Evolutionary conservation across 2,888 invertebrate species (phyloP).

Genomic region (Nemotelus pantherinus): DNA sequence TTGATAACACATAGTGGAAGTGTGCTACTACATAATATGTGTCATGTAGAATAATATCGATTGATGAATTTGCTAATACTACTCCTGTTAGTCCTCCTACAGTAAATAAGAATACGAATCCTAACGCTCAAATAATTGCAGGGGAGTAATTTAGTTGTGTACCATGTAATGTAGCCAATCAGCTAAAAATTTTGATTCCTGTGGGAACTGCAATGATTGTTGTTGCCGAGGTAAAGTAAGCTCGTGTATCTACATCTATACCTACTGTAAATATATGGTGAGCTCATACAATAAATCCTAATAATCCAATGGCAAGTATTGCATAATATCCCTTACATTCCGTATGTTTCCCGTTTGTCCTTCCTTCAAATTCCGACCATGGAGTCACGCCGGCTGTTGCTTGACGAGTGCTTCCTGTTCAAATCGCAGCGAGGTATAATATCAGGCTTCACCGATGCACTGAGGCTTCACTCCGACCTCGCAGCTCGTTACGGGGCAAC

Average conservation of each 20-base stretch:
- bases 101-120: constrained; percentile 82
- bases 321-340: constrained; percentile 61
- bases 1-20: constrained; percentile 83
- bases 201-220: constrained; percentile 89
- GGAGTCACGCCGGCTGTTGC: too few species aligned
- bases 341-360: too few species aligned
- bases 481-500: too few species aligned
- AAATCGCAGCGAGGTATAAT: too few species aligned
- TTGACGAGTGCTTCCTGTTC: too few species aligned
- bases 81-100: constrained; percentile 77
- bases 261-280: constrained; percentile 89
- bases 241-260: constrained; percentile 84
- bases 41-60: constrained; percentile 82
- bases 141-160: constrained; percentile 70
- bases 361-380: too few species aligned
- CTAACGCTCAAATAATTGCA: constrained; percentile 73
- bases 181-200: constrained; percentile 85
- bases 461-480: too few species aligned
- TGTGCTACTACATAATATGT: constrained; percentile 88
- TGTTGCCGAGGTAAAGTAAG: constrained; percentile 84
- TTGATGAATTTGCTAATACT: constrained; percentile 75
- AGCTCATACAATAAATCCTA: constrained; percentile 86
- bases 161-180: constrained; percentile 77
- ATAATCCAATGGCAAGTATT: constrained; percentile 81
- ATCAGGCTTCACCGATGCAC: too few species aligned